Evolutionary conservation across 1,140 invertebrate species (phyloP).

Genomic region (Trinorchestia longiramus): DNA sequence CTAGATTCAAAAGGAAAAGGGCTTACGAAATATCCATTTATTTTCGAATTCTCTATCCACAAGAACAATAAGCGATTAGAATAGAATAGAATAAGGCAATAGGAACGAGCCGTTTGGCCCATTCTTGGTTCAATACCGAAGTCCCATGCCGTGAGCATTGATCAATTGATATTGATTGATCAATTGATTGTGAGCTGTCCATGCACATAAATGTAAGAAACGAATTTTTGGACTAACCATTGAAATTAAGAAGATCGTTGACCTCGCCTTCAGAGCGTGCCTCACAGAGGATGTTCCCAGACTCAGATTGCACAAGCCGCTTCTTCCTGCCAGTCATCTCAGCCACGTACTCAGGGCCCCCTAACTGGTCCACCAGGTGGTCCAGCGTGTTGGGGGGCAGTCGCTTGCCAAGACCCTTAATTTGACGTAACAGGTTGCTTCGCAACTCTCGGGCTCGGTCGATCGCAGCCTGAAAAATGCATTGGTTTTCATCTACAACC

Average conservation of each 20-base stretch:
- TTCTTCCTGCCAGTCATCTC: constrained; percentile 97
- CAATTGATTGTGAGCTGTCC: too few species aligned
- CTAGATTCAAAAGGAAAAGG: neutral
- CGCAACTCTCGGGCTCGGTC: constrained; percentile 92
- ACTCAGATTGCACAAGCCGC: constrained; percentile 85
- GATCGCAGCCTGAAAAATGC: constrained; percentile 68
- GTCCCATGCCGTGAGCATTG: too few species aligned
- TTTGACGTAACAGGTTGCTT: constrained; percentile 85
- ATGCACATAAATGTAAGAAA: neutral
- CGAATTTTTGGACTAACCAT: constrained; percentile 67
- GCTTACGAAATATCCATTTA: too few species aligned
- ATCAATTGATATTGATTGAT: too few species aligned
- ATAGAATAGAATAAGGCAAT: too few species aligned
- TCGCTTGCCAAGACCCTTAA: constrained; percentile 88
- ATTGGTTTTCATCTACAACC: neutral
- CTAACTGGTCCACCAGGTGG: constrained; percentile 97
- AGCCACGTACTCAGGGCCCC: constrained; percentile 87
- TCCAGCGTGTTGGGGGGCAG: constrained; percentile 97
- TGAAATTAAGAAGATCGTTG: constrained; percentile 90
- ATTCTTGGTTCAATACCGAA: too few species aligned
- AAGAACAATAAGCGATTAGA: too few species aligned
- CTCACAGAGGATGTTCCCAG: constrained; percentile 90
- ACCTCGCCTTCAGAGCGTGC: constrained; percentile 94
- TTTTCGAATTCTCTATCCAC: neutral
- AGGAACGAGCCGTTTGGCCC: too few species aligned